Evolutionary conservation across 2,888 invertebrate species (phyloP).

Genomic region (Leucophenga maculata): DNA sequence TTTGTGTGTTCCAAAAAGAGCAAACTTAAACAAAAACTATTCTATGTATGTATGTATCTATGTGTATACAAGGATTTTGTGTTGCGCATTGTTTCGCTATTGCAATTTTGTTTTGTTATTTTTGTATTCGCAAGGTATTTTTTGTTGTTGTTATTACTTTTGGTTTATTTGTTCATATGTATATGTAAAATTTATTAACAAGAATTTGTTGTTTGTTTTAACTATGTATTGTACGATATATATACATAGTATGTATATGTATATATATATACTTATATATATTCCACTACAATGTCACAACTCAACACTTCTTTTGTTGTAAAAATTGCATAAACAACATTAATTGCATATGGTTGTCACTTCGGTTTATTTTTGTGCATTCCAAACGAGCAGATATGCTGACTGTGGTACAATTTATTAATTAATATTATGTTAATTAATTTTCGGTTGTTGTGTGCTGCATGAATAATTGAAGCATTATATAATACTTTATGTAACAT

Average conservation of each 20-base stretch:
- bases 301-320: too few species aligned
- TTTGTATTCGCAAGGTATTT: background rate
- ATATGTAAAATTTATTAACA: too few species aligned
- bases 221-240: too few species aligned
- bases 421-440: constrained; percentile 17
- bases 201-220: too few species aligned
- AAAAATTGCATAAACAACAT: too few species aligned
- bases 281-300: too few species aligned
- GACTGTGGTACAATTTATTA: background rate
- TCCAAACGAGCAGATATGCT: too few species aligned
- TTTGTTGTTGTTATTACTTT: background rate
- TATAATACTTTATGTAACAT: background rate
- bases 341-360: too few species aligned
- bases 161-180: background rate
- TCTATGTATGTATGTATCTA: too few species aligned
- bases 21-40: constrained; percentile 5
- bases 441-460: background rate
- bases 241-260: background rate
- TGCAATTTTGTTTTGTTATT: background rate
- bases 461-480: constrained; percentile 4
- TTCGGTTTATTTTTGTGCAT: background rate
- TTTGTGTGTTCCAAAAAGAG: background rate
- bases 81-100: background rate
- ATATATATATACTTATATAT: background rate
- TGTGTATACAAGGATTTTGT: background rate